Base-by-base conservation (phyloP, 37 sponge, comb jelly and placozoan species). In the Dysidea cf. avara region DNA sequence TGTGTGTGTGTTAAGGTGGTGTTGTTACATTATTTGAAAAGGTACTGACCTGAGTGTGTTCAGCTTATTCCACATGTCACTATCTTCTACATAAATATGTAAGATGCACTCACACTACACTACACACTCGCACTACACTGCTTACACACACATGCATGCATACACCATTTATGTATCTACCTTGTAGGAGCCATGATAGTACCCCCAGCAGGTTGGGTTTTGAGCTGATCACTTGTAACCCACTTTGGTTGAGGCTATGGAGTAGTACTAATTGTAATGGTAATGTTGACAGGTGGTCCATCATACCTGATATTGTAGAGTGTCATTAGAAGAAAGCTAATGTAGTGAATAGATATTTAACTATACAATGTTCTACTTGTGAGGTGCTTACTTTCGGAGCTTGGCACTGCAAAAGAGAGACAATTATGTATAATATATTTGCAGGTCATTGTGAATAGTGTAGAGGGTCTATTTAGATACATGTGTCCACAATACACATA, bases 231-330 rank as follows among this genome's bases (percentile, higher is more conserved):
- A 76, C 66, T 28, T 37, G 28, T 1, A 90, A 39, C 0, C 86
- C 91, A 32, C 77, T 76, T 50, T 81, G 81, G 66, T 90, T 90
- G 62, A 90, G 84, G 51, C 91, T 90, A 51, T 0, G 7, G 21
- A 21, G 43, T 22, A 3, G 35, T 39, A 4, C 20, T 39, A 3
- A 37, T 36, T 66, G 30, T n/a, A 32, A 28, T 34, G 33, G 13
- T 12, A 25, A 7, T 63, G 64, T 63, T 9, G 32, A 43, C 22
- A 38, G 17, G 4, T 31, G 35, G n/a, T 13, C 16, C 14, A 14
- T 13, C 37, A 6, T 71, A 90, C 91, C 91, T 90, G 33, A 90
- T 66, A 56, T 90, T 90, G 82, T 90, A 90, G 26, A 90, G 86
- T 22, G 86, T 53, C 86, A 90, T 85, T 11, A 90, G 70, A 46